Evolutionary conservation across 2,113 vertebrate species (phyloP), one percentile per base, ranked within the genome.

Genomic region (Leucosticte australis): DNA sequence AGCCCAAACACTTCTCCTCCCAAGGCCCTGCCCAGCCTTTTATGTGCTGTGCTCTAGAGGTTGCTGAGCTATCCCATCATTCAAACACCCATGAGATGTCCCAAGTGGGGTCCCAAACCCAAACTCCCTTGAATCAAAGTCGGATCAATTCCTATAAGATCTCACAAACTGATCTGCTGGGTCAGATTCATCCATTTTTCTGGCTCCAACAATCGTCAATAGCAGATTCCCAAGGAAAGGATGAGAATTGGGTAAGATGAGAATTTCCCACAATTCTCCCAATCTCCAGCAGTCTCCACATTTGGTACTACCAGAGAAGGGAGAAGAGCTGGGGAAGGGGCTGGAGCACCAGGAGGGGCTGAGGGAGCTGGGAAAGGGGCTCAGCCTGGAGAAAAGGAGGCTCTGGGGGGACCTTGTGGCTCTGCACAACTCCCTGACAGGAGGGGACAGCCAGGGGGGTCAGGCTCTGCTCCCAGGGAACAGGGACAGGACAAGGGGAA

Each of bases 201-300:
- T 56, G 37, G 9, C 53, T 64, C 59, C 37, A 57, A 0, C 21
- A 41, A 16, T 0, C 23, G 11, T 1, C 30, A 46, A 0, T 0
- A 65, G n/a, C 26, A 65, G 24, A 70, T 68, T 86, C 33, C n/a
- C 57, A 83, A 35, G 63, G 23, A 26, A 42, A 78, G 5, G 15
- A 7, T 10, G 50, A 60, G 30, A 69, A 60, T 0, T 47, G 50
- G 35, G 7, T 27, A 50, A 50, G 7, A 55, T 7, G 30, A 56
- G 9, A 59, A 26, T 17, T 93, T 44, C 59, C 46, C 27, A 44
- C 68, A 52, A 13, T 24, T 24, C 14, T 57, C 24, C 30, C 22
- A 27, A 0, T 27, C 21, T 60, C 44, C 73, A 52, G 15, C 57
- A 42, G 10, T 11, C 11, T 88, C 52, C 31, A 10, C 14, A 50